phyloP scores from a whole-genome alignment of 92 coral and sea anemone genomes.

The Paragorgia papillata region DNA sequence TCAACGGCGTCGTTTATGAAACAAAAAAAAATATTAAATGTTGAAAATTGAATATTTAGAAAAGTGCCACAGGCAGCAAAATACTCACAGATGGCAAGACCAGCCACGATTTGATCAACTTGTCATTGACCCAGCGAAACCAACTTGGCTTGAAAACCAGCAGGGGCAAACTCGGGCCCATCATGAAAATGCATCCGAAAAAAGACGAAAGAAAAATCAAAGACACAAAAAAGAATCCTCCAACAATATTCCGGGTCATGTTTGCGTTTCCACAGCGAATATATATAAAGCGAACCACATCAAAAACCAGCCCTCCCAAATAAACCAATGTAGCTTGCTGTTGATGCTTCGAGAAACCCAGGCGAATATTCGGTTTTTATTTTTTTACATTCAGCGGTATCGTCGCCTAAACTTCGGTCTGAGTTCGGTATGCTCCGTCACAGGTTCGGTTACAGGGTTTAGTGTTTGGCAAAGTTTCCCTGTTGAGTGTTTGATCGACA shows the following conservation, averaged over 20 bases:
- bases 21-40: neutral
- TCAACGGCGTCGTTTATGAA: neutral
- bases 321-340: no score
- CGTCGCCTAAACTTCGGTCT: no score
- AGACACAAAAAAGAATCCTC: conserved; percentile 68
- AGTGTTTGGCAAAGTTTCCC: no score
- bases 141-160: conserved; percentile 78
- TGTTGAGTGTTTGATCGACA: no score
- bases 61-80: neutral
- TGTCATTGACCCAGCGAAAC: conserved; percentile 85
- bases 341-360: no score
- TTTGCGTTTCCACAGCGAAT: neutral
- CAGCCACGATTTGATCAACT: conserved; percentile 68
- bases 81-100: conserved; percentile 81
- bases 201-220: conserved; percentile 66
- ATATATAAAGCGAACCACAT: no score
- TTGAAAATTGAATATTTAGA: neutral
- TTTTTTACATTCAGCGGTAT: no score
- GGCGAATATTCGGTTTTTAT: no score
- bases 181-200: conserved; percentile 76
- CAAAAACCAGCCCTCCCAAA: no score
- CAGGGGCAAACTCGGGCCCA: conserved; percentile 84
- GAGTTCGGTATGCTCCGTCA: no score
- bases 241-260: conserved; percentile 72
- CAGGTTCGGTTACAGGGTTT: no score